Evolutionary conservation across 35 echinoderm and acorn worm genomes (phyloP).

Genomic region (Heliocidaris tuberculata): DNA sequence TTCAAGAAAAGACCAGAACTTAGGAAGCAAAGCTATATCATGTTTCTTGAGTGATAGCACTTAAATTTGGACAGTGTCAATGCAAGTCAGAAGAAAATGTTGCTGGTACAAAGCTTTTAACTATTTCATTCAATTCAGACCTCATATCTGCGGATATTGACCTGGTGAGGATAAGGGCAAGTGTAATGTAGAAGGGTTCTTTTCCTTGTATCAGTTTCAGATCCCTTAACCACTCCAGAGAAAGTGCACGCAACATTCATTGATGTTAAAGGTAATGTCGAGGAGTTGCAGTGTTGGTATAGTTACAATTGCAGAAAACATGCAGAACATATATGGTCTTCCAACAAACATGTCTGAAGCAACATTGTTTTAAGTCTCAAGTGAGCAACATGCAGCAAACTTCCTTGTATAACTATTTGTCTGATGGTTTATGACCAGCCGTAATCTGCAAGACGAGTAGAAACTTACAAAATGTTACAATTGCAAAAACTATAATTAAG

Average conservation of each 20-base stretch:
- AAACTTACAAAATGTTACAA: too few species aligned
- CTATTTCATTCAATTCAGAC: not conserved
- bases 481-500: too few species aligned
- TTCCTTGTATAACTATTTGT: too few species aligned
- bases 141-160: not conserved
- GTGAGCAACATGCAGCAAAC: too few species aligned
- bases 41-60: not conserved
- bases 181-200: conserved; percentile 1
- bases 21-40: not conserved
- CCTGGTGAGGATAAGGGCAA: not conserved
- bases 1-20: not conserved
- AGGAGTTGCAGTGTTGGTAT: not conserved
- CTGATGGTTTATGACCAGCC: too few species aligned
- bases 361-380: too few species aligned
- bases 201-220: conserved; percentile 10
- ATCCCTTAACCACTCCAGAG: not conserved
- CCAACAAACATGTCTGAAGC: too few species aligned
- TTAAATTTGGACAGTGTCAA: not conserved
- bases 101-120: conserved; percentile 4
- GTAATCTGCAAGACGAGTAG: too few species aligned
- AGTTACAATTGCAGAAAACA: too few species aligned
- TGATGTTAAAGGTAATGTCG: not conserved
- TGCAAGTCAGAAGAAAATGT: not conserved
- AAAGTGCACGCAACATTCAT: conserved; percentile 3
- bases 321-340: too few species aligned